Conservation (phyloP, 1,140 invertebrate species). For the Mercenaria mercenaria region DNA sequence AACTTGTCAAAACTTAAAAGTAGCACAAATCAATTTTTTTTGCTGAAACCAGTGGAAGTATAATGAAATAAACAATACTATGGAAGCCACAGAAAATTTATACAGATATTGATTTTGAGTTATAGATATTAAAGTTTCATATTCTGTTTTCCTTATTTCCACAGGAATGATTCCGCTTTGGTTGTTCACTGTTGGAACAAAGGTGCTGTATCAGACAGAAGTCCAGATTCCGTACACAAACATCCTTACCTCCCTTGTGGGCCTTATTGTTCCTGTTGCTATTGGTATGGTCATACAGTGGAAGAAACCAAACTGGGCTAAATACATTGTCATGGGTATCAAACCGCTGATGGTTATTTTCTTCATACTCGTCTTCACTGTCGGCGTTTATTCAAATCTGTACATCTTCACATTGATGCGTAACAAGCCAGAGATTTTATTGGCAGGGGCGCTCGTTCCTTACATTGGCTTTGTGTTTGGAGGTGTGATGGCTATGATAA, state of each 20-base stretch:
- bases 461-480: constrained; percentile 95
- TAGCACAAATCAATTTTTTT: too few relatives aligned
- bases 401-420: constrained; percentile 95
- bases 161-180: constrained; percentile 97
- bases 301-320: constrained; percentile 87
- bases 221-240: constrained; percentile 92
- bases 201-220: constrained; percentile 88
- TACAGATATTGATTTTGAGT: too few relatives aligned
- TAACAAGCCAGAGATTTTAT: constrained; percentile 87
- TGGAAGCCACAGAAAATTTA: too few relatives aligned
- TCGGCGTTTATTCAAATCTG: constrained; percentile 96
- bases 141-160: too few relatives aligned
- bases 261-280: constrained; percentile 93
- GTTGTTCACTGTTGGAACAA: constrained; percentile 94
- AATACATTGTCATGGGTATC: constrained; percentile 74
- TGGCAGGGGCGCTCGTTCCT: constrained; percentile 94
- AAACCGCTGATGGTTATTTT: constrained; percentile 93
- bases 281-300: constrained; percentile 90
- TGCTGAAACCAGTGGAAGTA: too few relatives aligned
- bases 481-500: constrained; percentile 81
- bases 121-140: too few relatives aligned
- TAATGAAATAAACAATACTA: too few relatives aligned
- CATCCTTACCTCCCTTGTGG: constrained; percentile 92
- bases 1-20: too few relatives aligned
- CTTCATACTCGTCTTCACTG: constrained; percentile 95